Conservation (phyloP, 1,140 invertebrate species). For the Aethina tumida region DNA sequence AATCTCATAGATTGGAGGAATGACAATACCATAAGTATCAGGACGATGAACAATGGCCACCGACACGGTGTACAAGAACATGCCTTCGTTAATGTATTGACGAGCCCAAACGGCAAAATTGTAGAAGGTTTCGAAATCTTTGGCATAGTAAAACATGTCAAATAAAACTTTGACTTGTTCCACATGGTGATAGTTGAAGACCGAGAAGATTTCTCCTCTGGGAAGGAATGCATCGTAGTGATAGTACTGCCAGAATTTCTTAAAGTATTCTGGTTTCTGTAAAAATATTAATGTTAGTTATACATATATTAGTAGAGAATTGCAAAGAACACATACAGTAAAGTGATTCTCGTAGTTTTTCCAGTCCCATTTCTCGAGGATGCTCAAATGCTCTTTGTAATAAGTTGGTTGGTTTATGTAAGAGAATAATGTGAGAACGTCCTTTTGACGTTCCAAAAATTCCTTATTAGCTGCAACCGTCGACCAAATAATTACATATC, state of each 20-base stretch:
- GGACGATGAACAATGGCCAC: constrained; percentile 48
- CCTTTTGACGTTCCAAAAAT: constrained; percentile 24
- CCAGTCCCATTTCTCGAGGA: no score
- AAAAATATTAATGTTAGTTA: constrained; percentile 1
- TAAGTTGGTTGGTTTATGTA: no score
- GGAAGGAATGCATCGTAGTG: constrained; percentile 35
- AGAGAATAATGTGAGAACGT: no score
- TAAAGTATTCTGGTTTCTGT: constrained; percentile 43
- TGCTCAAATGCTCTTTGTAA: no score
- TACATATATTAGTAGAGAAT: no score
- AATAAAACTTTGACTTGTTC: constrained; percentile 47
- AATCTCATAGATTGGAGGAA: constrained; percentile 58
- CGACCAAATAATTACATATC: not conserved
- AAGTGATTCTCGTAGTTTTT: no score
- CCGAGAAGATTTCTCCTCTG: constrained; percentile 35
- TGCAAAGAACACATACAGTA: not conserved
- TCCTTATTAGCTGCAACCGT: not conserved
- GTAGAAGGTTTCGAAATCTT: constrained; percentile 54
- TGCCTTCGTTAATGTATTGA: constrained; percentile 49
- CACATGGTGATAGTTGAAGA: constrained; percentile 41
- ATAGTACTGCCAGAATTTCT: constrained; percentile 33
- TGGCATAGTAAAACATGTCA: constrained; percentile 49
- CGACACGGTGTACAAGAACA: constrained; percentile 51
- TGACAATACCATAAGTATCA: constrained; percentile 46
- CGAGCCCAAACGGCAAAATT: constrained; percentile 53